Conservation (phyloP, 2,797 vertebrate species). For the Chelon auratus region DNA sequence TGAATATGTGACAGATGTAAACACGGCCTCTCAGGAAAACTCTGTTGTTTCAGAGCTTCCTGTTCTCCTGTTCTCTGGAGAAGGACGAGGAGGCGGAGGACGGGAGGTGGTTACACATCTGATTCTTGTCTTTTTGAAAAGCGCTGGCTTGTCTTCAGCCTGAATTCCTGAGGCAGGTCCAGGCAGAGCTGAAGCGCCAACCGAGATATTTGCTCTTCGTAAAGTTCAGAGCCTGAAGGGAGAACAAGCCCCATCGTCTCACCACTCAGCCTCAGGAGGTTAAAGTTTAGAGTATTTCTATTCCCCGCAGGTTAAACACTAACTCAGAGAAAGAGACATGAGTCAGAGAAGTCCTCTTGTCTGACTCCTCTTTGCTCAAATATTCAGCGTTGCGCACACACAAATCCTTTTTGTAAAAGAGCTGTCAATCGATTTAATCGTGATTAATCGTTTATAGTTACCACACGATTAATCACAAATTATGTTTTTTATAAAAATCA, state of each 20-base stretch:
- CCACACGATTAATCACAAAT: too few relatives aligned
- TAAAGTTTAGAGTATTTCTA: neutral
- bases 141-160: neutral
- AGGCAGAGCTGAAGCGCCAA: slow-evolving; percentile 13
- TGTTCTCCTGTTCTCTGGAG: neutral
- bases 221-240: neutral
- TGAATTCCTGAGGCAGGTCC: slow-evolving; percentile 71
- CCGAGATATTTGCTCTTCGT: neutral
- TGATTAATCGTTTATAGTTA: too few relatives aligned
- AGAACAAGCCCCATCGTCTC: neutral
- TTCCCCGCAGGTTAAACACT: too few relatives aligned
- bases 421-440: too few relatives aligned
- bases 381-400: neutral
- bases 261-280: neutral
- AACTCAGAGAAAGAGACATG: neutral
- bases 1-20: neutral
- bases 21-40: neutral
- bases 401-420: too few relatives aligned
- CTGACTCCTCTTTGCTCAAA: neutral
- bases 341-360: too few relatives aligned
- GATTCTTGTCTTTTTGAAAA: neutral
- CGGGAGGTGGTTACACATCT: neutral
- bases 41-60: neutral
- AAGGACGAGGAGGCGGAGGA: fast-evolving
- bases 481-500: too few relatives aligned